Base-by-base conservation (phyloP, 2,113 vertebrate species). In the Odocoileus hemionus region DNA sequence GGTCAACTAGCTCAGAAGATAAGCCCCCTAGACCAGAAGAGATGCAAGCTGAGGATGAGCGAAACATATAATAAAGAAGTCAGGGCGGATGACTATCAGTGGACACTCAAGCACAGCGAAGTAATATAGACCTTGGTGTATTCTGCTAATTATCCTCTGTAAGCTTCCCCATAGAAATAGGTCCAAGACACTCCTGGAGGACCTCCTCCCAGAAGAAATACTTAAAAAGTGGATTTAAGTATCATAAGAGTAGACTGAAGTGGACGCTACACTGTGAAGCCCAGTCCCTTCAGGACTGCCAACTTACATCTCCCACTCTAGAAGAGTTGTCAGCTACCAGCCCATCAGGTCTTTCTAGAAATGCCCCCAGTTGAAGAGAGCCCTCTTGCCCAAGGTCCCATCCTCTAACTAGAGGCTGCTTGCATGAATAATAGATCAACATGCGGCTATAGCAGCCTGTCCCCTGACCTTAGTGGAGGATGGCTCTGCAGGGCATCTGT, bases 291-390 rank as follows among this genome's bases (percentile, higher is more conserved):
- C 28, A 19, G 36, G 64, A 84, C 33, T 14, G 8, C 7, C 93
- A 14, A 45, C 17, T 64, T 60, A 2, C 0, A 4, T 39, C 25
- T 30, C 17, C 76, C 13, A 0, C 2, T 80, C 28, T 2, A 6
- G 5, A 85, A 13, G 3, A 50, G 1, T 33, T 28, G 10, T 86
- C 58, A 86, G 67, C 23, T 95, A 57, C 19, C 26, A 58, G 83
- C 6, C 21, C 83, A 26, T 80, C 1, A 30, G 33, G 88, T 6
- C 55, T 78, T 86, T 61, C 79, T 61, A 36, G 85, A 96, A 97
- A 58, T 60, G 39, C 55, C 55, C 25, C 83, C 55, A 58, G 12
- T 43, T 96, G 50, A 80, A 70, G 33, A 61, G 2, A 74, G 28
- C 23, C 45, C 86, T 43, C 89, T 54, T 5, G 11, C 8, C 19